These are phyloP conservation scores for Bilobella aurantiaca DNA, from an alignment of 1,140 invertebrate genomes.

Conservation along the genomic window DNA sequence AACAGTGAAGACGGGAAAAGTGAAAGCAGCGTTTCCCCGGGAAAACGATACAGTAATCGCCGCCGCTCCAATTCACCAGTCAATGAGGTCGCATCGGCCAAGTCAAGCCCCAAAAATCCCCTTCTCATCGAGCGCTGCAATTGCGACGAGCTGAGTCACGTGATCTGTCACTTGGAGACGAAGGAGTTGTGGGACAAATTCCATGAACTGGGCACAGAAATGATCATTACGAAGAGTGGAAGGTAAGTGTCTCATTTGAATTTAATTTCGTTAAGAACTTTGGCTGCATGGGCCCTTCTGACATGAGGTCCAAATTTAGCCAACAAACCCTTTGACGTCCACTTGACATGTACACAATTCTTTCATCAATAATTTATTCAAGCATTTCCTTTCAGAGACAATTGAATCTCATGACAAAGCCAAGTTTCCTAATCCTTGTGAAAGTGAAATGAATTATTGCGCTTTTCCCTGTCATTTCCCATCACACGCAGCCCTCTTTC, in stretches of 20 bases:
- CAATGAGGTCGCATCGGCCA: constrained; percentile 25
- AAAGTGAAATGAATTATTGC: too few relatives aligned
- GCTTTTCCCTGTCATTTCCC: too few relatives aligned
- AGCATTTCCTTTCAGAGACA: too few relatives aligned
- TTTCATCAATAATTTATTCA: background rate
- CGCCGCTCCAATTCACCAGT: background rate
- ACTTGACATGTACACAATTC: too few relatives aligned
- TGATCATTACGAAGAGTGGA: constrained; percentile 98
- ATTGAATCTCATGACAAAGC: background rate
- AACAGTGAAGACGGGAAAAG: constrained; percentile 32
- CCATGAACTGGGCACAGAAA: constrained; percentile 90
- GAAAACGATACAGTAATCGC: constrained; percentile 11
- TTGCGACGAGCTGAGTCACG: constrained; percentile 54
- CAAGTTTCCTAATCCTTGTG: background rate
- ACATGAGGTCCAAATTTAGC: constrained; percentile 1
- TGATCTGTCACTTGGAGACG: constrained; percentile 80
- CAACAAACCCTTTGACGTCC: too few relatives aligned
- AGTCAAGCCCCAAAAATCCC: constrained; percentile 46
- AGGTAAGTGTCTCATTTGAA: constrained; percentile 52
- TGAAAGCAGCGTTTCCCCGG: constrained; percentile 28
- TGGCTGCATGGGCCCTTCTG: background rate
- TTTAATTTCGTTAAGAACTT: constrained; percentile 1
- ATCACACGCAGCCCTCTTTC: too few relatives aligned
- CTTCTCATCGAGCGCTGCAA: constrained; percentile 45
- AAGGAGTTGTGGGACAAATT: constrained; percentile 90